Percentiles rank a stretch among this genome's conserved stretches.
Conservation (phyloP, 2,113 vertebrate species). For the Xerus inauris region DNA sequence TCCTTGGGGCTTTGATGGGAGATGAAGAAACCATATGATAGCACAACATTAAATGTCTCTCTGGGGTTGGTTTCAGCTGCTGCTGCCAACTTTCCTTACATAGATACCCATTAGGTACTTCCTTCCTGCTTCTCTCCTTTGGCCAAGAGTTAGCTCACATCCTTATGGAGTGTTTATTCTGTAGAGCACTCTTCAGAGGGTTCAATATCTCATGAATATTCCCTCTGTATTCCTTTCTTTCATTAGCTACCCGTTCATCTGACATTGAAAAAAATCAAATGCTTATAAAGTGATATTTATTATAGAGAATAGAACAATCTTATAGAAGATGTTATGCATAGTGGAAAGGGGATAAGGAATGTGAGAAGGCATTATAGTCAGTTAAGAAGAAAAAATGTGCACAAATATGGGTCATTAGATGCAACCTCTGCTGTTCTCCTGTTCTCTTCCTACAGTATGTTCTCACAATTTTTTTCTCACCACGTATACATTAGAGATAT, state of each 20-base stretch:
- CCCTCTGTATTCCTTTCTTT: not conserved
- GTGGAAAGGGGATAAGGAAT: not conserved
- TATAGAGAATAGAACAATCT: not conserved
- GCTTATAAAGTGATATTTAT: not conserved
- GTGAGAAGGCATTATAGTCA: conserved; percentile 2
- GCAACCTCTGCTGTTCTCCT: conserved; percentile 17
- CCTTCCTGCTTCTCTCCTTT: conserved; percentile 6
- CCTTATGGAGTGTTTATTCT: not conserved
- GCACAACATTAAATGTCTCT: not conserved
- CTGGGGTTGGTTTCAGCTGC: not conserved
- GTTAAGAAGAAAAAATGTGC: not conserved
- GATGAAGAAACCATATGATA: not conserved
- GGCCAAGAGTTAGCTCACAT: conserved; percentile 5
- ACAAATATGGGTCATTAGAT: conserved; percentile 33
- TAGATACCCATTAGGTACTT: not conserved
- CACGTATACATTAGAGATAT: conserved; percentile 51
- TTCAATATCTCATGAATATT: not conserved
- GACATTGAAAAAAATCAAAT: not conserved
- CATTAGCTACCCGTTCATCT: not conserved
- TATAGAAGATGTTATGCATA: not conserved
- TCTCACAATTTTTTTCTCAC: conserved; percentile 31
- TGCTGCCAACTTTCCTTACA: not conserved
- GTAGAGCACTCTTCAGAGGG: not conserved
- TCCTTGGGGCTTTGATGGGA: not conserved
- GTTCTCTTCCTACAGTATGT: conserved; percentile 49